Evolutionary conservation across 2,888 invertebrate species (phyloP).

Genomic region (Therioaphis trifolii): DNA sequence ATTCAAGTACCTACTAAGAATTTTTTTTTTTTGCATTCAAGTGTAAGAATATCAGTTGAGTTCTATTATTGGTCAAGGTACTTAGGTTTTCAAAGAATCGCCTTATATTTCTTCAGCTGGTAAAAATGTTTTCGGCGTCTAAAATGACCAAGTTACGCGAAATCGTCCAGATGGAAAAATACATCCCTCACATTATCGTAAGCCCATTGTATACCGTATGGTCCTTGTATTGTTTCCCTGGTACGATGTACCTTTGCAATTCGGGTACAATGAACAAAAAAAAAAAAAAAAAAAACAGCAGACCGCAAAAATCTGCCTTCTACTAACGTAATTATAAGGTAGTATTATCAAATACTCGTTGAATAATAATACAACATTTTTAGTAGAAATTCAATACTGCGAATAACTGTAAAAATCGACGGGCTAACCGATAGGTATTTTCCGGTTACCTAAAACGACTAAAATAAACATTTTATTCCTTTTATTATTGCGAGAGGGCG

Average conservation of each 20-base stretch:
- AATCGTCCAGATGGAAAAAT: slow-evolving; percentile 57
- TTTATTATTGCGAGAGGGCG: too few species aligned
- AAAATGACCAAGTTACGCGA: slow-evolving; percentile 60
- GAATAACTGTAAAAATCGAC: slow-evolving; percentile 57
- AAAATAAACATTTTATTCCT: too few species aligned
- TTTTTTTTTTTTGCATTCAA: not conserved
- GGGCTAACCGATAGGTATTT: slow-evolving; percentile 54
- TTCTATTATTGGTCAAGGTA: slow-evolving; percentile 19
- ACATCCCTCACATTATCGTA: slow-evolving; percentile 24
- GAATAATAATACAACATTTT: slow-evolving; percentile 29
- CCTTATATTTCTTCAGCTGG: slow-evolving; percentile 43
- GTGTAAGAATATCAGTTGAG: not conserved
- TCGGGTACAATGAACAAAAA: slow-evolving; percentile 38
- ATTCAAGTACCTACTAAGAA: too few species aligned
- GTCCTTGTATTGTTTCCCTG: slow-evolving; percentile 46
- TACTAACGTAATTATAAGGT: slow-evolving; percentile 49
- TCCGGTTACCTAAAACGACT: slow-evolving; percentile 51
- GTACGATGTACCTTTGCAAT: slow-evolving; percentile 24
- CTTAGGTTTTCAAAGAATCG: slow-evolving; percentile 17
- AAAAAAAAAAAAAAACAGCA: slow-evolving; percentile 41
- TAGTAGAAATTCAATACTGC: slow-evolving; percentile 52
- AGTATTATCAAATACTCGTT: slow-evolving; percentile 39
- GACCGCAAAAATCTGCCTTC: slow-evolving; percentile 62
- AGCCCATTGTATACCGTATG: slow-evolving; percentile 42
- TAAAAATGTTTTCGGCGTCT: slow-evolving; percentile 3